Evolutionary conservation across 2,797 vertebrate genomes (phyloP).

Genomic region (Chaetodon trifasciatus): DNA sequence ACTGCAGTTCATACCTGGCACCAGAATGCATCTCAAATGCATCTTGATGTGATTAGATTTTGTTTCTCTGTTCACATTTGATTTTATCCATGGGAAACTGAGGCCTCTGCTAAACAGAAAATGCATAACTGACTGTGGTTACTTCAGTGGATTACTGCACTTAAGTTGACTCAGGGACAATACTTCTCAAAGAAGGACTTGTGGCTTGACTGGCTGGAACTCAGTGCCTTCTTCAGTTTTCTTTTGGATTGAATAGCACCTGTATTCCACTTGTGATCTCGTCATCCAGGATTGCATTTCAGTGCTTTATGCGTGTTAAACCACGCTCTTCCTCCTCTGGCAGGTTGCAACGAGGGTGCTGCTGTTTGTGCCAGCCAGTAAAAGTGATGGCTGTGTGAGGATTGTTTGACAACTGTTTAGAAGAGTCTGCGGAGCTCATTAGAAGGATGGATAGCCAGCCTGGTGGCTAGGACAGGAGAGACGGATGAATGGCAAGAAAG

Average conservation of each 20-base stretch:
- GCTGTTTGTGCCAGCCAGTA: slow-evolving; percentile 72
- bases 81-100: not conserved
- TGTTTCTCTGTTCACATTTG: slow-evolving; percentile 15
- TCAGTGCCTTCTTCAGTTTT: not conserved
- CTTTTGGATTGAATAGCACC: slow-evolving; percentile 19
- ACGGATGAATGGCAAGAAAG: slow-evolving; percentile 74
- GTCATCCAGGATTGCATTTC: slow-evolving; percentile 33
- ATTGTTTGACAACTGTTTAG: slow-evolving; percentile 95
- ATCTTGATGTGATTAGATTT: slow-evolving; percentile 21
- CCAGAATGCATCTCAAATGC: slow-evolving; percentile 17
- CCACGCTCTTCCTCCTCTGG: slow-evolving; percentile 15
- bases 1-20: slow-evolving; percentile 7
- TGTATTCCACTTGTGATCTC: slow-evolving; percentile 39
- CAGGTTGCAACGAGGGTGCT: slow-evolving; percentile 32
- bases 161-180: not conserved
- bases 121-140: not conserved
- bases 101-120: slow-evolving; percentile 1
- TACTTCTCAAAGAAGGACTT: not conserved
- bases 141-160: not conserved
- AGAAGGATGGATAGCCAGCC: slow-evolving; percentile 90
- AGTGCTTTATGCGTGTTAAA: slow-evolving; percentile 24
- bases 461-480: slow-evolving; percentile 74
- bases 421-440: slow-evolving; percentile 90
- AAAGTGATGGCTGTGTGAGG: slow-evolving; percentile 92
- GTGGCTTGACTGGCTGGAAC: not conserved